A percentile compares a stretch with the other conserved stretches of the same genome.
Conservation (phyloP, 35 echinoderm and acorn worm genomes). For the Ptychodera flava region DNA sequence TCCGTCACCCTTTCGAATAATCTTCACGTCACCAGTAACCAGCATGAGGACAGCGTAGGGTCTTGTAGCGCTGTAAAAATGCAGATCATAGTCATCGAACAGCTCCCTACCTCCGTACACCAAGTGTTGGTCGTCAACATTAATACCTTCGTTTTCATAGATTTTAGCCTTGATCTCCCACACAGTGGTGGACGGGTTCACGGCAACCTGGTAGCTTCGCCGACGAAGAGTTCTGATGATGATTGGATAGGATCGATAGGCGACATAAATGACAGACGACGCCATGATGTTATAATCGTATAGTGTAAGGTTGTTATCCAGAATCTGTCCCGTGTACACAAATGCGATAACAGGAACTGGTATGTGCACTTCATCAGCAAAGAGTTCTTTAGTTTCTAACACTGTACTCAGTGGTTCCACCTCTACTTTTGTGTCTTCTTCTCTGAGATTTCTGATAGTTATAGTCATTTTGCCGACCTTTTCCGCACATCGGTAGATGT, state of each 20-base stretch:
- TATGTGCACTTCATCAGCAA: background rate
- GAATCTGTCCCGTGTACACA: background rate
- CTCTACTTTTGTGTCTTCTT: background rate
- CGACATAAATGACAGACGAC: background rate
- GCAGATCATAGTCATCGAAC: background rate
- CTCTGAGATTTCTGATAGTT: background rate
- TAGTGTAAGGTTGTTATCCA: background rate
- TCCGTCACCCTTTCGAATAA: background rate
- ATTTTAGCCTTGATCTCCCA: background rate
- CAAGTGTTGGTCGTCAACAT: background rate
- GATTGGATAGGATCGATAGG: background rate
- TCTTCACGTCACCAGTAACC: background rate
- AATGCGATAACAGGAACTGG: background rate
- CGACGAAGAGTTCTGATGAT: background rate
- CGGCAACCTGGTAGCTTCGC: background rate
- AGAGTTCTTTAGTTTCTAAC: background rate
- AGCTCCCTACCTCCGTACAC: background rate
- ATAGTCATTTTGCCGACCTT: background rate
- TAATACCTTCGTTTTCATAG: background rate
- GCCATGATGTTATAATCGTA: background rate
- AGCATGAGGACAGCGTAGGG: background rate
- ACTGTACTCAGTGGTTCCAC: background rate
- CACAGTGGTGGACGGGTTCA: background rate
- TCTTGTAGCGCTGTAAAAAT: background rate
- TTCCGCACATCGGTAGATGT: background rate